Percentiles rank a stretch among this genome's conserved stretches.
Evolutionary conservation across 1,140 invertebrate genomes (phyloP).

Genomic region (Conus ventricosus): DNA sequence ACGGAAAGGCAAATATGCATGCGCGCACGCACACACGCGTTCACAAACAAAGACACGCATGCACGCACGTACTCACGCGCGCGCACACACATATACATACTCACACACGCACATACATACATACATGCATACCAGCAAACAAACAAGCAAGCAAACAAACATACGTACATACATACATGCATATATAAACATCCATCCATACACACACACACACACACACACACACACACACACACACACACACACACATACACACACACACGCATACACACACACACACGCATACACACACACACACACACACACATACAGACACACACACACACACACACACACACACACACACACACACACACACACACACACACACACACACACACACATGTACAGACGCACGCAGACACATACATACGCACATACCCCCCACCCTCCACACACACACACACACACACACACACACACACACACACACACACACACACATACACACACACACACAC

Average conservation of each 20-base stretch:
- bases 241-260: not conserved
- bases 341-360: not conserved
- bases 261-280: not conserved
- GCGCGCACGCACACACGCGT: not conserved
- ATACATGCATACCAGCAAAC: not conserved
- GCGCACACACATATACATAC: not conserved
- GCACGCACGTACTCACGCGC: not conserved
- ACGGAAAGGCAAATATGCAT: not conserved
- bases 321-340: not conserved
- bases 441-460: too few relatives aligned
- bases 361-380: slow-evolving; percentile 4
- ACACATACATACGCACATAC: too few relatives aligned
- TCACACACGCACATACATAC: too few relatives aligned
- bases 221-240: slow-evolving; percentile 9
- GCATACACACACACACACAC: not conserved
- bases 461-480: too few relatives aligned
- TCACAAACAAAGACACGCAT: not conserved
- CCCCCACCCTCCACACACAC: too few relatives aligned
- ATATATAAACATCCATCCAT: not conserved
- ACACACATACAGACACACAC: not conserved
- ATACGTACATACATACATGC: not conserved
- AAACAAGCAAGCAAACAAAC: not conserved
- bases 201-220: slow-evolving; percentile 10
- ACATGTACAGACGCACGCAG: not conserved
- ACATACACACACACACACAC: not conserved